Evolutionary conservation across 2,113 vertebrate genomes (phyloP).

Genomic region (Polypterus bichir): DNA sequence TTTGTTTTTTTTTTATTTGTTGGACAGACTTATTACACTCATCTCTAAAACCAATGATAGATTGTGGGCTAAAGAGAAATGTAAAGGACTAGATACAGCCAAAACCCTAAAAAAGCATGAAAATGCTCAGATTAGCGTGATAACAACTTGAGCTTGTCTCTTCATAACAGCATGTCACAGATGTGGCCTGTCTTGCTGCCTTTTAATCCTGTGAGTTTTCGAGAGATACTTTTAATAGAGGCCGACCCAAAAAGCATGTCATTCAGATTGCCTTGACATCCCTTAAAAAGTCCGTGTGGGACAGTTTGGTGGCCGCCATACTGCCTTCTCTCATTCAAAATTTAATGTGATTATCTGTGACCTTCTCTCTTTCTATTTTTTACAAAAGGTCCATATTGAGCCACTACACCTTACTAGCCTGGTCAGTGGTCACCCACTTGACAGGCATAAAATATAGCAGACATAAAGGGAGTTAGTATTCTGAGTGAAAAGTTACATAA

Average conservation of each 20-base stretch:
- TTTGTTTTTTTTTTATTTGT: slow-evolving; percentile 8
- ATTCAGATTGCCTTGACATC: too few species aligned
- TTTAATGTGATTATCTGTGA: too few species aligned
- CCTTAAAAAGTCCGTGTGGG: too few species aligned
- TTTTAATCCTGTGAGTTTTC: slow-evolving; percentile 42
- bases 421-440: too few species aligned
- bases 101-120: slow-evolving; percentile 45
- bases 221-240: slow-evolving; percentile 34
- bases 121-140: slow-evolving; percentile 42
- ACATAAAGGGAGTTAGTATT: too few species aligned
- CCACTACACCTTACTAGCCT: too few species aligned
- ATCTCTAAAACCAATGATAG: slow-evolving; percentile 43
- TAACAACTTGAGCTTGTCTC: neutral
- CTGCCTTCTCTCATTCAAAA: too few species aligned
- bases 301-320: too few species aligned
- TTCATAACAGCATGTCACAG: neutral
- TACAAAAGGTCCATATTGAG: too few species aligned
- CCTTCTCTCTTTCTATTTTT: too few species aligned
- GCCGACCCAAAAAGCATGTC: slow-evolving; percentile 11
- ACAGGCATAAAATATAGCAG: too few species aligned
- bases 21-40: slow-evolving; percentile 37
- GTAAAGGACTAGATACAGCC: slow-evolving; percentile 55
- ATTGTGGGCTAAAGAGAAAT: slow-evolving; percentile 37
- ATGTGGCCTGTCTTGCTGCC: slow-evolving; percentile 23
- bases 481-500: too few species aligned